phyloP scores from a whole-genome alignment of 2,888 invertebrate species.

The Hemaris fuciformis region DNA sequence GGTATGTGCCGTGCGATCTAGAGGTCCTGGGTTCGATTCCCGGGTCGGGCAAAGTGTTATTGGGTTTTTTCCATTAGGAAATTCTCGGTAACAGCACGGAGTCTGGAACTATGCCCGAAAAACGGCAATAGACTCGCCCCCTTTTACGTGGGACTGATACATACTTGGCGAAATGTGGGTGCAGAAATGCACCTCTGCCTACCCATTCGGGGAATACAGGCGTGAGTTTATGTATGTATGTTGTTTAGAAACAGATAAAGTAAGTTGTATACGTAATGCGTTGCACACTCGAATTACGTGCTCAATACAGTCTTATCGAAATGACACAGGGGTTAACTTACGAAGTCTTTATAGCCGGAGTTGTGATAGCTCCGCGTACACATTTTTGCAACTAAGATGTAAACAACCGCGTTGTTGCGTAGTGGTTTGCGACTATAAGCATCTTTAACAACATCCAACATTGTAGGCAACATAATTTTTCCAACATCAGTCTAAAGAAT shows the following conservation, averaged over 20 bases:
- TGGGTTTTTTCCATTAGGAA: too few species aligned
- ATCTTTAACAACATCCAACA: not conserved
- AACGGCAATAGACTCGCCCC: too few species aligned
- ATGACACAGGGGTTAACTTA: conserved; percentile 1
- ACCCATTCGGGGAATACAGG: too few species aligned
- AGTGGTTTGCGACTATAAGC: not conserved
- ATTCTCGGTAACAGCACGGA: too few species aligned
- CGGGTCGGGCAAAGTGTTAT: too few species aligned
- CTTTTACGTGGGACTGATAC: too few species aligned
- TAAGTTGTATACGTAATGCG: not conserved
- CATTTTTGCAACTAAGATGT: not conserved
- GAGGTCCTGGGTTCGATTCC: too few species aligned
- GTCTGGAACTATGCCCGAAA: too few species aligned
- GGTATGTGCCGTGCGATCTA: too few species aligned
- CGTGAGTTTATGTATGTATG: too few species aligned
- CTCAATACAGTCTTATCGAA: not conserved
- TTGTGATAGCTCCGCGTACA: not conserved
- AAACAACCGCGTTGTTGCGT: not conserved
- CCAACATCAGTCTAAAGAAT: not conserved
- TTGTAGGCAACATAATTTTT: not conserved
- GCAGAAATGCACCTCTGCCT: too few species aligned
- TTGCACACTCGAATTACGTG: conserved; percentile 4
- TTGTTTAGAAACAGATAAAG: not conserved
- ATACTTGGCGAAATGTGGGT: too few species aligned
- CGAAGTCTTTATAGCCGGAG: not conserved